phyloP scores from a whole-genome alignment of 1,140 invertebrate species.

The Hyles vespertilio region DNA sequence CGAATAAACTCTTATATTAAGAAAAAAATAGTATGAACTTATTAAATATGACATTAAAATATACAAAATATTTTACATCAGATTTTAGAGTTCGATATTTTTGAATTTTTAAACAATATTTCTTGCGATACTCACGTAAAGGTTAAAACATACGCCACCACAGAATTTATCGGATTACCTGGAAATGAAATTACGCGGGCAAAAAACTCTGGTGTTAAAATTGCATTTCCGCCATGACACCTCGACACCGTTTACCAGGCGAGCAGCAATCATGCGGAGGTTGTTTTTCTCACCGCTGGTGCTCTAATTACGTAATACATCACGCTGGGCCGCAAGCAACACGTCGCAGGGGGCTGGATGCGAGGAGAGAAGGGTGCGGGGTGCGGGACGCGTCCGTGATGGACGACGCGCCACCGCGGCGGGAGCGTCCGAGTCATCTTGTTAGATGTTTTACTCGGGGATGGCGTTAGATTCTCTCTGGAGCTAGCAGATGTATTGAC shows the following conservation, averaged over 20 bases:
- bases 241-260: slow-evolving; percentile 10
- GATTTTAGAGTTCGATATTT: too few relatives aligned
- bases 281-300: slow-evolving; percentile 9
- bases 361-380: neutral
- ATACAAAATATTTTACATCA: too few relatives aligned
- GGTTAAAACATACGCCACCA: too few relatives aligned
- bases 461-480: neutral
- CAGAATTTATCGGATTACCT: too few relatives aligned
- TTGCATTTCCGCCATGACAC: neutral
- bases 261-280: slow-evolving; percentile 3
- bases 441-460: slow-evolving; percentile 32
- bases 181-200: too few relatives aligned
- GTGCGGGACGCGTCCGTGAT: slow-evolving; percentile 25
- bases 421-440: slow-evolving; percentile 37
- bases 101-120: too few relatives aligned
- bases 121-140: too few relatives aligned
- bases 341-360: slow-evolving; percentile 4
- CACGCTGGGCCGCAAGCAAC: slow-evolving; percentile 7
- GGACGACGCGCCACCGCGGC: slow-evolving; percentile 28
- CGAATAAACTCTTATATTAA: too few relatives aligned
- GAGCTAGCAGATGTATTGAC: too few relatives aligned
- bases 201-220: too few relatives aligned
- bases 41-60: too few relatives aligned
- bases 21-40: too few relatives aligned
- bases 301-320: slow-evolving; percentile 22